phyloP scores from a whole-genome alignment of 2,113 vertebrate species.

The Raphicerus campestris region DNA sequence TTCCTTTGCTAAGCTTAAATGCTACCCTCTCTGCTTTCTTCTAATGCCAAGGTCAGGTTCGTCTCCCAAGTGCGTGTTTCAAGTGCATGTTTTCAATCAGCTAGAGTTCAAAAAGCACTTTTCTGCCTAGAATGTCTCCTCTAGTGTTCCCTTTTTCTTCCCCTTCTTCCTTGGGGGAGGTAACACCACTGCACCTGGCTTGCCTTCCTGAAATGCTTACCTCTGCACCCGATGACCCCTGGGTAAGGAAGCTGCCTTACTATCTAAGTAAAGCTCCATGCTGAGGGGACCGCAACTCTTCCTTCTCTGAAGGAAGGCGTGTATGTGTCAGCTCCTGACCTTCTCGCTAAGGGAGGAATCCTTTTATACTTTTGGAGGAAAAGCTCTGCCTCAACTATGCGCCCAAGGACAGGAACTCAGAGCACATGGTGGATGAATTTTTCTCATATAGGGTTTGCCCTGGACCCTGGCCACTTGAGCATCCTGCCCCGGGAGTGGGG shows the following conservation, averaged over 20 bases:
- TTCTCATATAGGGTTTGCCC: background rate
- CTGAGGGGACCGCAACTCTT: background rate
- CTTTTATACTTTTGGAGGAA: background rate
- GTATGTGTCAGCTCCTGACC: background rate
- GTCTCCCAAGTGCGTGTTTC: background rate
- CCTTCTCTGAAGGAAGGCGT: background rate
- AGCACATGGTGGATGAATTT: background rate
- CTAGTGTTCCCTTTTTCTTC: background rate
- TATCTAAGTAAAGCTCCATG: fast-evolving
- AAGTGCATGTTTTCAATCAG: background rate
- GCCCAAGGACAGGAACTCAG: background rate
- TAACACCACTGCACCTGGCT: background rate
- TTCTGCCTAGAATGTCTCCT: background rate
- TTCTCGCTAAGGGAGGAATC: background rate
- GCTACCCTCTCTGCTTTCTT: background rate
- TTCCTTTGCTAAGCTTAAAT: slow-evolving; percentile 32
- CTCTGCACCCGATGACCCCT: background rate
- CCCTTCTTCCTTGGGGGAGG: background rate
- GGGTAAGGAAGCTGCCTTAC: background rate
- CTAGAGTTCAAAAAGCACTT: background rate
- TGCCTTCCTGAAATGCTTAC: background rate
- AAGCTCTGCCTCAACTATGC: background rate
- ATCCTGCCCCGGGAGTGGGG: background rate
- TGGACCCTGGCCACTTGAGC: background rate
- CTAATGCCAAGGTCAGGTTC: background rate